Conservation (phyloP, 2,888 invertebrate species). For the Teleogryllus oceanicus region DNA sequence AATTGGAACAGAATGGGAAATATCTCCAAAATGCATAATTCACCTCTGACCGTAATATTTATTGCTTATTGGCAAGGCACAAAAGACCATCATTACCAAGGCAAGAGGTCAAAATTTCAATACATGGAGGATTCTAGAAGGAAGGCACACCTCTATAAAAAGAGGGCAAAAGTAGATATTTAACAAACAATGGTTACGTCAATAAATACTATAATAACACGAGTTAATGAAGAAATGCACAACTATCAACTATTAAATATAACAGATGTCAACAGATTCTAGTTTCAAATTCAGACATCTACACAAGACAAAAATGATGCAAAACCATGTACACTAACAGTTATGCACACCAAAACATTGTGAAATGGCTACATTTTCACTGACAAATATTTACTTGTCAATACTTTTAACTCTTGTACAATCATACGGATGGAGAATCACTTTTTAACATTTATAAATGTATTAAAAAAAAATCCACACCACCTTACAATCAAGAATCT, state of each 20-base stretch:
- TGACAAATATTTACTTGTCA: too few relatives aligned
- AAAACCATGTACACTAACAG: too few relatives aligned
- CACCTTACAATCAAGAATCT: too few relatives aligned
- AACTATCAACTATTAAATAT: neutral
- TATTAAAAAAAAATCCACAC: too few relatives aligned
- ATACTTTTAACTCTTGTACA: too few relatives aligned
- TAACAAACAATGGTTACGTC: neutral
- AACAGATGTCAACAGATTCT: neutral
- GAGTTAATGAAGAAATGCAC: neutral
- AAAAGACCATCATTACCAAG: neutral
- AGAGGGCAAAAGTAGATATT: neutral
- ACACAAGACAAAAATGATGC: too few relatives aligned
- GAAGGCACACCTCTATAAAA: neutral
- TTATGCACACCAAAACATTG: too few relatives aligned
- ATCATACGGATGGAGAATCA: too few relatives aligned
- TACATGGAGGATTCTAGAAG: neutral
- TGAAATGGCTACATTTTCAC: too few relatives aligned
- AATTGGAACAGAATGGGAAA: too few relatives aligned
- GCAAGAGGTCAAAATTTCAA: neutral
- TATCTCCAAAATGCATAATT: neutral
- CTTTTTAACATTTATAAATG: too few relatives aligned
- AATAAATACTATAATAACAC: slow-evolving; percentile 3
- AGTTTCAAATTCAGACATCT: too few relatives aligned
- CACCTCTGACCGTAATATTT: slow-evolving; percentile 3
- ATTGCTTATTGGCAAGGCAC: neutral